Percentiles rank a stretch among this genome's conserved stretches.
phyloP scores from a whole-genome alignment of 2,113 vertebrate species.

The Sterrhoptilus dennistouni region DNA sequence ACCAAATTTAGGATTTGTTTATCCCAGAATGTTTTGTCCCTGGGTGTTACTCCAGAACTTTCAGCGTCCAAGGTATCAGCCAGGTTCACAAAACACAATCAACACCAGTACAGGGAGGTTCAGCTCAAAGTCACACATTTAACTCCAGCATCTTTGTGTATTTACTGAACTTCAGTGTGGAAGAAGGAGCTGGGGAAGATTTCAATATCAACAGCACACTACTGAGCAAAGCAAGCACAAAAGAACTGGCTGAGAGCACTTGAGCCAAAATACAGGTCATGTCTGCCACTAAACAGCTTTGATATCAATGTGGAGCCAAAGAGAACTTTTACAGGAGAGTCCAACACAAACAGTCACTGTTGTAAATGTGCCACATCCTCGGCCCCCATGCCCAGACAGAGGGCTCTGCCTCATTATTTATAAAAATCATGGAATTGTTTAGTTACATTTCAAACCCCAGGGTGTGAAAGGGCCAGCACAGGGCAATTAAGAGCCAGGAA shows the following conservation, averaged over 20 bases:
- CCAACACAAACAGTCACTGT: not conserved
- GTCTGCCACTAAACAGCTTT: not conserved
- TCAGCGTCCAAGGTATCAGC: not conserved
- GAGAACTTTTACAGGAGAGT: not conserved
- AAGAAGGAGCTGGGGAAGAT: not conserved
- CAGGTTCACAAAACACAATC: not conserved
- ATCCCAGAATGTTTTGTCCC: not conserved
- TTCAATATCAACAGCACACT: not conserved
- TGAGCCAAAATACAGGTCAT: not conserved
- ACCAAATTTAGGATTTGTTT: not conserved
- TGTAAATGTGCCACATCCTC: not conserved
- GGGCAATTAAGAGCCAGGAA: not conserved
- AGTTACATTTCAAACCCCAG: not conserved
- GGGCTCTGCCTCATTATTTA: accelerated
- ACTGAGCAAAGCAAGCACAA: not conserved
- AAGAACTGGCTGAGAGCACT: not conserved
- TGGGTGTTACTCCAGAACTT: not conserved
- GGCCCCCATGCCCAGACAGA: not conserved
- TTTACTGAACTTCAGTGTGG: not conserved
- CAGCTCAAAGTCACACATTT: not conserved
- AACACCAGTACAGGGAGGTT: not conserved
- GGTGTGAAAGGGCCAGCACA: not conserved
- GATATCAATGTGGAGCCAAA: not conserved
- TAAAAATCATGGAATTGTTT: not conserved
- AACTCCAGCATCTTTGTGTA: not conserved